Evolutionary conservation across 2,113 vertebrate genomes (phyloP), one percentile per base, ranked within the genome.

Genomic region (Sula dactylatra): DNA sequence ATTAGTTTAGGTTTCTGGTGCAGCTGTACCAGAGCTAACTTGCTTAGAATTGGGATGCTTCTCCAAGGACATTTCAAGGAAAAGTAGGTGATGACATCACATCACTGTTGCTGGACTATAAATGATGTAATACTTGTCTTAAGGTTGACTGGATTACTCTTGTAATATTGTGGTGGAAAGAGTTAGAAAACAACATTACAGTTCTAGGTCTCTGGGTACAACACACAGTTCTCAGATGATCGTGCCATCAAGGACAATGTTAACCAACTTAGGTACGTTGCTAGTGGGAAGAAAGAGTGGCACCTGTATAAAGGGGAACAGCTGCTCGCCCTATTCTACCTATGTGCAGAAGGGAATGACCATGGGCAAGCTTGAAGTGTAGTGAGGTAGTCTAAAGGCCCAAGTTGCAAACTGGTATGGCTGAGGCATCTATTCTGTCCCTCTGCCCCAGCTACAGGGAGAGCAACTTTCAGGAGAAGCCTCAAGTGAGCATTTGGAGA

Each of bases 401-500:
- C 3, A 6, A 24, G 13, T 1, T 49, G 10, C 18, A 40, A 10
- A 47, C 14, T 11, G 7, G 1, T 11, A 10, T 34, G 36, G 26
- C 25, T 50, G 52, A 38, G 22, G 47, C 6, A 17, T 11, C 32
- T 54, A 7, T 6, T 54, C 17, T 67, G 29, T 44, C 49, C 15
- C 34, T 54, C 7, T 81, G 27, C 31, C 31, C 16, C 17, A 7
- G 42, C 11, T 45, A 17, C 3, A 29, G 38, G 45, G 42, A 72
- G 36, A 49, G 21, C 5, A 40, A 6, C 25, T 36, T 44, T 31
- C 1, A 21, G 49, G 17, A 59, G 81, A 9, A 22, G 47, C 21
- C 32, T n/a, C 0, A 4, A 10, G 40, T 27, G 29, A 32, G 79
- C n/a, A 25, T 25, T 5, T 16, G 16, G 52, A 52, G 14, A 7